A percentile compares a stretch with the other conserved stretches of the same genome.
These are phyloP conservation scores for Emmelina monodactyla DNA, from an alignment of 2,888 invertebrate genomes.

Conservation along the genomic window DNA sequence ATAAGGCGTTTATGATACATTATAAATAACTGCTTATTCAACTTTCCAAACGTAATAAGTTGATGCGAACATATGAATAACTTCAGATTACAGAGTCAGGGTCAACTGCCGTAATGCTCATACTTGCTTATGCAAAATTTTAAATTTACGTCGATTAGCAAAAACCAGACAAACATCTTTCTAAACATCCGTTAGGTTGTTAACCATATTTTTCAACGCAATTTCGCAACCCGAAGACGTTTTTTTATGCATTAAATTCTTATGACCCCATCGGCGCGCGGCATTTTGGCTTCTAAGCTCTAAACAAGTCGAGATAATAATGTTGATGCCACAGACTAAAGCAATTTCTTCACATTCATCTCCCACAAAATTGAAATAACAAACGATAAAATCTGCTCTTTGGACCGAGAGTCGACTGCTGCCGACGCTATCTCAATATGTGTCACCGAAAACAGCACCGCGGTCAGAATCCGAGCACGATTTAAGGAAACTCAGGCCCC, in stretches of 20 bases:
- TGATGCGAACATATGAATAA: too few relatives aligned
- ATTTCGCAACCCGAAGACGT: conserved; percentile 49
- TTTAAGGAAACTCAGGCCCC: too few relatives aligned
- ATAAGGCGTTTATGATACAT: conserved; percentile 34
- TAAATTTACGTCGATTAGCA: conserved; percentile 14
- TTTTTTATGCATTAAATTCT: conserved; percentile 39
- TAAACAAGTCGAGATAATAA: conserved; percentile 6
- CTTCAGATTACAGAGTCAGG: neutral
- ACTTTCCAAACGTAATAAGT: too few relatives aligned
- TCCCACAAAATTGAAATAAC: conserved; percentile 44
- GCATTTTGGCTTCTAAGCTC: conserved; percentile 45
- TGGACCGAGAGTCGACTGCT: conserved; percentile 39
- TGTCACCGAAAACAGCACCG: conserved; percentile 39
- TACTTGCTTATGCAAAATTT: conserved; percentile 11
- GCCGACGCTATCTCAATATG: conserved; percentile 43
- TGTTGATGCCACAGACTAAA: conserved; percentile 9
- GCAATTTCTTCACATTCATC: conserved; percentile 24
- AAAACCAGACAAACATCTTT: conserved; percentile 11
- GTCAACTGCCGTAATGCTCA: conserved; percentile 7
- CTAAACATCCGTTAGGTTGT: conserved; percentile 34
- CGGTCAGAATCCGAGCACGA: too few relatives aligned
- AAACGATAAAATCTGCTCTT: conserved; percentile 39
- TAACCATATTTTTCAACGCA: conserved; percentile 41
- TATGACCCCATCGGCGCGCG: conserved; percentile 57
- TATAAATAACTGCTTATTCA: too few relatives aligned